Evolutionary conservation across 2,797 vertebrate genomes (phyloP).

Genomic region (Spheniscus humboldti): DNA sequence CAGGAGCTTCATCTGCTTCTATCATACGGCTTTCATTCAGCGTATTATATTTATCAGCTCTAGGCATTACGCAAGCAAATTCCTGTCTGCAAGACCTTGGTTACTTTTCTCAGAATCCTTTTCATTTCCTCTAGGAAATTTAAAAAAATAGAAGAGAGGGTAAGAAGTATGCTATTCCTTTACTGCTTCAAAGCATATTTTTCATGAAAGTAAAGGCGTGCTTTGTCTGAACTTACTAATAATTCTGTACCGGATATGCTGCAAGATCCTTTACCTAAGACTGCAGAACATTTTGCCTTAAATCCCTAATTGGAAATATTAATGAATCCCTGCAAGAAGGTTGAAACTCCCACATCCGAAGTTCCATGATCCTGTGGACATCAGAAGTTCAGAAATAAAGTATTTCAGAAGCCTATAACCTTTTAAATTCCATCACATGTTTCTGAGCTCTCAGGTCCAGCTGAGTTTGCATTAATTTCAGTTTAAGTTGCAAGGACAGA

Average conservation of each 20-base stretch:
- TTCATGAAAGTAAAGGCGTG: constrained; percentile 38
- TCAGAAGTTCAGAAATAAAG: neutral
- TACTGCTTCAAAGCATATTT: constrained; percentile 64
- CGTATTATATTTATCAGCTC: constrained; percentile 40
- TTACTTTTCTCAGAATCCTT: constrained; percentile 62
- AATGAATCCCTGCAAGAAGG: neutral
- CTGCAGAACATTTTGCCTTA: neutral
- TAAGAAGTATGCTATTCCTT: constrained; percentile 32
- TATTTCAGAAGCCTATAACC: neutral
- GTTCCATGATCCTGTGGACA: neutral
- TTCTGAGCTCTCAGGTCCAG: neutral
- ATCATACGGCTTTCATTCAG: neutral
- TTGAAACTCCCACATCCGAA: neutral
- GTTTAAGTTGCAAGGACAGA: constrained; percentile 5
- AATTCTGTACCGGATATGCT: constrained; percentile 30
- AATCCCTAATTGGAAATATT: neutral
- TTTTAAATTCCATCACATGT: neutral
- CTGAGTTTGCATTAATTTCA: neutral
- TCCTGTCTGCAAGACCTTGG: constrained; percentile 23
- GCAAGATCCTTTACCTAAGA: constrained; percentile 16
- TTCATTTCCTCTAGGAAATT: constrained; percentile 75
- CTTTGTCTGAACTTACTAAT: constrained; percentile 31
- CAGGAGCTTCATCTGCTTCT: neutral
- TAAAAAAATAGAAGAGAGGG: constrained; percentile 45
- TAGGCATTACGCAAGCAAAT: constrained; percentile 43